Evolutionary conservation across 2,888 invertebrate species (phyloP).

Genomic region (Ophion obscuratus): DNA sequence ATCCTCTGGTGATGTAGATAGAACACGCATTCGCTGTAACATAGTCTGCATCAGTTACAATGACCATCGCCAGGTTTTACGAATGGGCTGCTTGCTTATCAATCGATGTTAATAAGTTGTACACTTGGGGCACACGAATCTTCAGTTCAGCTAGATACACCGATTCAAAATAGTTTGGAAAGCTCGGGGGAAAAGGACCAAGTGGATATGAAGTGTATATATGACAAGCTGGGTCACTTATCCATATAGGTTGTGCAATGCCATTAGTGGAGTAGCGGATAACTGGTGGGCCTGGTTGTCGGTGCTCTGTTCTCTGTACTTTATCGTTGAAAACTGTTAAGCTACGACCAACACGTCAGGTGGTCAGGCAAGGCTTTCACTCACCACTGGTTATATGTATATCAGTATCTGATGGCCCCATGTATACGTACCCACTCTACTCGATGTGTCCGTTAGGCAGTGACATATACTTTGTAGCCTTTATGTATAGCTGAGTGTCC

Average conservation of each 20-base stretch:
- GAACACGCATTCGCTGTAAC: neutral
- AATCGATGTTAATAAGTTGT: conserved; percentile 63
- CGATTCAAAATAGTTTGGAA: conserved; percentile 60
- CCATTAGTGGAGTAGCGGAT: conserved; percentile 43
- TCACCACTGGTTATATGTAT: conserved; percentile 34
- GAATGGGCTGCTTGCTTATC: conserved; percentile 23
- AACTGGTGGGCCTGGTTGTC: conserved; percentile 46
- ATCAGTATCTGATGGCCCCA: conserved; percentile 2
- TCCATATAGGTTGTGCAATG: conserved; percentile 9
- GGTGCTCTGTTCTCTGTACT: conserved; percentile 52
- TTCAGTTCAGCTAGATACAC: conserved; percentile 39
- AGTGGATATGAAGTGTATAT: conserved; percentile 31
- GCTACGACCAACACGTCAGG: conserved; percentile 59
- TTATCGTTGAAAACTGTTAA: conserved; percentile 66
- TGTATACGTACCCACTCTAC: neutral
- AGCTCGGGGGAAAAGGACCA: conserved; percentile 42
- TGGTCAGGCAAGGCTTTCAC: conserved; percentile 40
- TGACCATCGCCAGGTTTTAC: neutral
- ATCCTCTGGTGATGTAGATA: neutral
- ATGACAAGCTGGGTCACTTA: neutral
- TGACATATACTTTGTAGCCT: conserved; percentile 16
- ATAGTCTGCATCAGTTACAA: neutral
- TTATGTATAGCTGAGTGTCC: conserved; percentile 40
- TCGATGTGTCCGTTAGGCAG: neutral
- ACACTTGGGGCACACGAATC: conserved; percentile 46